Evolutionary conservation across 2,888 invertebrate species (phyloP).

Genomic region (Folsomia candida): DNA sequence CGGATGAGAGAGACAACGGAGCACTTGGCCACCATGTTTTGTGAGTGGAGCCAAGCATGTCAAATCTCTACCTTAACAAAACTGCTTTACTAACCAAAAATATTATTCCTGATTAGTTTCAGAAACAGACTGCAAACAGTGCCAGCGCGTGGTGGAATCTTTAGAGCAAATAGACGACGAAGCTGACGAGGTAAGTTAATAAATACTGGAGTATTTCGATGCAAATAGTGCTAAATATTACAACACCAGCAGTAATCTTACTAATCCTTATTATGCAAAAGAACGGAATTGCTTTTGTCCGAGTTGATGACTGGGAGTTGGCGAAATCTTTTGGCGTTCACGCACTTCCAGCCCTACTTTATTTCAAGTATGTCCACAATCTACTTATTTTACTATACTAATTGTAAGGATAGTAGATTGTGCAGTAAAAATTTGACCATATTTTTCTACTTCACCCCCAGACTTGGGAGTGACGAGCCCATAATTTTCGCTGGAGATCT

Average conservation of each 20-base stretch:
- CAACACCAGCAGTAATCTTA: too few relatives aligned
- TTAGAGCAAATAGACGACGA: constrained; percentile 90
- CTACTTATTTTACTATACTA: not conserved
- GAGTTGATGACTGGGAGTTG: constrained; percentile 83
- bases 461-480: constrained; percentile 44
- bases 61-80: too few relatives aligned
- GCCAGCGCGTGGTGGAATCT: constrained; percentile 79
- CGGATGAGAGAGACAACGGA: constrained; percentile 84
- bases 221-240: too few relatives aligned
- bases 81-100: too few relatives aligned
- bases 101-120: constrained; percentile 67
- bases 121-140: constrained; percentile 86
- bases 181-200: too few relatives aligned
- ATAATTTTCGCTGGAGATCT: constrained; percentile 52
- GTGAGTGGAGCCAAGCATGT: constrained; percentile 12
- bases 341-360: constrained; percentile 83
- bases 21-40: constrained; percentile 88
- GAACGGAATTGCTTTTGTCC: constrained; percentile 89
- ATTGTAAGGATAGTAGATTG: not conserved
- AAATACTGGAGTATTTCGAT: too few relatives aligned
- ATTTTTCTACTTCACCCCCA: constrained; percentile 8
- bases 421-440: not conserved
- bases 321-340: constrained; percentile 85
- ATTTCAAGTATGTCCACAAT: constrained; percentile 68
- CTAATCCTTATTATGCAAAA: too few relatives aligned